These are phyloP conservation scores for Bursaphelenchus mucronatus DNA, from an alignment of 1,140 invertebrate genomes.

Conservation along the genomic window DNA sequence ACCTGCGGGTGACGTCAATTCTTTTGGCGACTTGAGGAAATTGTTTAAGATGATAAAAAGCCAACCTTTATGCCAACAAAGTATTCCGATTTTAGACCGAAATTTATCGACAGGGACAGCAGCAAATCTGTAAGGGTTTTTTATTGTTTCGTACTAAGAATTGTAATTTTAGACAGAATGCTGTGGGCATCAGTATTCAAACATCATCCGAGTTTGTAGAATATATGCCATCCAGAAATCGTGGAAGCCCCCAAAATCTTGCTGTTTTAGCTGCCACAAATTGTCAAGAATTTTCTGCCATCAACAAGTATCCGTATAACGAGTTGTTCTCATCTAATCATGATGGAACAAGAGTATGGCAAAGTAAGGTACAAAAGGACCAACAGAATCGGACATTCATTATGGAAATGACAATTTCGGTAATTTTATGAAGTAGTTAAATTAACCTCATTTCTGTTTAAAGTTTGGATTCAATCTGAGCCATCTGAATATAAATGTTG, in stretches of 20 bases:
- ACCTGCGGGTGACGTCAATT: no score
- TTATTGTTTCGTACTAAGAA: no score
- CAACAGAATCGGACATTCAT: neutral
- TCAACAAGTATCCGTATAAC: neutral
- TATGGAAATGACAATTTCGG: constrained; percentile 11
- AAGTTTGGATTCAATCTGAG: constrained; percentile 17
- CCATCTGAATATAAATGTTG: constrained; percentile 14
- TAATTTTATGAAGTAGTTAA: constrained; percentile 7
- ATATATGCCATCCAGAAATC: neutral
- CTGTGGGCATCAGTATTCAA: constrained; percentile 5
- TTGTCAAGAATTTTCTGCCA: constrained; percentile 12
- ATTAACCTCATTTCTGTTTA: constrained; percentile 3
- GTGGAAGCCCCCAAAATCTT: constrained; percentile 8
- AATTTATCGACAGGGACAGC: no score
- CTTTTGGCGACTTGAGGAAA: no score
- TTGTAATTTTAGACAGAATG: constrained; percentile 3
- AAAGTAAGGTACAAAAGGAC: neutral
- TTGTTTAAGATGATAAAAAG: no score
- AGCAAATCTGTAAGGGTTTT: no score
- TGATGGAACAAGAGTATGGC: constrained; percentile 12
- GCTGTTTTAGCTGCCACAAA: neutral
- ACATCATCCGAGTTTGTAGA: constrained; percentile 9
- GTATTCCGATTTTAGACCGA: no score
- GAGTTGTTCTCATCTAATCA: neutral
- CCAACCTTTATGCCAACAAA: no score